Conservation (phyloP, 2,113 vertebrate genomes). For the Hiodon tergisus region DNA sequence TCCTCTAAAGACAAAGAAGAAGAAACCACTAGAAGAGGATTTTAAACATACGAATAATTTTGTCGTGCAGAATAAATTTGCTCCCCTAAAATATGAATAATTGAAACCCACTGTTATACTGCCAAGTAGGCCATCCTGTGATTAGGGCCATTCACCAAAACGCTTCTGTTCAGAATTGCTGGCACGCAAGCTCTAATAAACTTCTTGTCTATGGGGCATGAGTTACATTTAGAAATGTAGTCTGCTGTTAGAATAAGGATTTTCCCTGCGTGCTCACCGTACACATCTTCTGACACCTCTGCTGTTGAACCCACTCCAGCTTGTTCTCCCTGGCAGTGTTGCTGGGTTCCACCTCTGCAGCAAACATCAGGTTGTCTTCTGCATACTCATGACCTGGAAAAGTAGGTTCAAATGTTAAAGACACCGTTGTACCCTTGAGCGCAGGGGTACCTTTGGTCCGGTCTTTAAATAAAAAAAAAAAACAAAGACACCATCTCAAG, state of each 20-base stretch:
- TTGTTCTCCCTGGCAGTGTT: conserved; percentile 76
- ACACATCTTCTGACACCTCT: conserved; percentile 75
- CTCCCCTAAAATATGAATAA: conserved; percentile 9
- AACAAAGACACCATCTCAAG: not conserved
- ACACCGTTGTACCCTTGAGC: not conserved
- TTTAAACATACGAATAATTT: not conserved
- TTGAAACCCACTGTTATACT: conserved; percentile 3
- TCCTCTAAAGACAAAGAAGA: not conserved
- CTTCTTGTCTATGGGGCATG: conserved; percentile 30
- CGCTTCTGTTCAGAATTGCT: conserved; percentile 8
- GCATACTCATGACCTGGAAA: conserved; percentile 87
- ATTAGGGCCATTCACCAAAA: not conserved
- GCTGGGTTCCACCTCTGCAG: conserved; percentile 76
- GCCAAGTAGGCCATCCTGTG: conserved; percentile 2
- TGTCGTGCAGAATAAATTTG: not conserved
- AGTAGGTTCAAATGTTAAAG: conserved; percentile 10
- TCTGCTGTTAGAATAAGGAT: not conserved
- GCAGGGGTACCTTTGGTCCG: not conserved
- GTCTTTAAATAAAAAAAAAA: not conserved
- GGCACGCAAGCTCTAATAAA: conserved; percentile 41
- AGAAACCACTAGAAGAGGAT: not conserved
- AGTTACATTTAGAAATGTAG: conserved; percentile 23
- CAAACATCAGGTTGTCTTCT: conserved; percentile 86
- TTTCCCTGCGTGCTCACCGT: conserved; percentile 62
- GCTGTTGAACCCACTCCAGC: conserved; percentile 76